Evolutionary conservation across 2,113 vertebrate genomes (phyloP).

Genomic region (Gymnarchus niloticus): DNA sequence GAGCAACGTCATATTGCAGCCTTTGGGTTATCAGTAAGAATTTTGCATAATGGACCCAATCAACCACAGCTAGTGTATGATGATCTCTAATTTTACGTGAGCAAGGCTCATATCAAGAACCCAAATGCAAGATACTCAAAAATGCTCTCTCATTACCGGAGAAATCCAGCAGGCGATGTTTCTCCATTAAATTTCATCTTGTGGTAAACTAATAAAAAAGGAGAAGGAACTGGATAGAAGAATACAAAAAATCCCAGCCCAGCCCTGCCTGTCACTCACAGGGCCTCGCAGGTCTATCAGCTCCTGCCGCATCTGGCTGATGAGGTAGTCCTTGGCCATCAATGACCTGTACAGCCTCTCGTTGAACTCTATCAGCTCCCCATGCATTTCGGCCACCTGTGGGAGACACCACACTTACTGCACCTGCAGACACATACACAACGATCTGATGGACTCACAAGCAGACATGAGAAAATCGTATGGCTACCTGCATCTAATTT

Average conservation of each 20-base stretch:
- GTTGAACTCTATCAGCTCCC: constrained; percentile 96
- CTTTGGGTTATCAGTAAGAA: neutral
- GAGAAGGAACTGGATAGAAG: neutral
- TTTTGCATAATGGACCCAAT: neutral
- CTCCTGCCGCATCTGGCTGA: constrained; percentile 94
- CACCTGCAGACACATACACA: constrained; percentile 18
- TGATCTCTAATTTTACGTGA: no score
- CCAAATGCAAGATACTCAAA: neutral
- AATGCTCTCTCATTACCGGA: neutral
- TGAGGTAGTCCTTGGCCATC: constrained; percentile 92
- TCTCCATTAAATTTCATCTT: neutral
- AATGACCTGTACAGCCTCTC: constrained; percentile 88
- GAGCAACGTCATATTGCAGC: neutral
- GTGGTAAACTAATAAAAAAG: neutral
- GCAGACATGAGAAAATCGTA: neutral
- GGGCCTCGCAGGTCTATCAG: constrained; percentile 93
- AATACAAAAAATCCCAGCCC: neutral
- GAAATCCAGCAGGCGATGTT: constrained; percentile 32
- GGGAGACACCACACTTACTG: constrained; percentile 32
- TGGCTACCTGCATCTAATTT: neutral
- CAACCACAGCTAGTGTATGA: neutral
- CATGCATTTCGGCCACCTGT: constrained; percentile 98
- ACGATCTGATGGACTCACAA: neutral
- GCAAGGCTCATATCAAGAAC: neutral
- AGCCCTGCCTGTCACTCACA: constrained; percentile 58